phyloP scores from a whole-genome alignment of 2,113 vertebrate genomes.

The Datnioides undecimradiatus region DNA sequence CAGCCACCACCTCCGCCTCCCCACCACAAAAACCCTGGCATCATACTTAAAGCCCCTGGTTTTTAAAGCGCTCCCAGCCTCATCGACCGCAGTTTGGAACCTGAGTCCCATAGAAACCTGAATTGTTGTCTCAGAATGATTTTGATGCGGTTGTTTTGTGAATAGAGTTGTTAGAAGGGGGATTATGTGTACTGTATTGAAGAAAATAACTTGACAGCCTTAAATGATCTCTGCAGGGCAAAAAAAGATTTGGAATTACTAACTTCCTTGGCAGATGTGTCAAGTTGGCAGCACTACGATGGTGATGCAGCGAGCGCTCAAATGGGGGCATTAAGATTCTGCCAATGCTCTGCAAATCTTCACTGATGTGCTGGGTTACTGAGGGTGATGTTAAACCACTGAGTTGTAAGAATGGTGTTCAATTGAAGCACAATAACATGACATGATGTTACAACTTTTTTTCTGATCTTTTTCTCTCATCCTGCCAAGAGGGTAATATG shows the following conservation, averaged over 20 bases:
- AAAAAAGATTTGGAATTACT: constrained; percentile 29
- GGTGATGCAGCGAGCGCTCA: constrained; percentile 26
- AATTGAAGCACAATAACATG: constrained; percentile 38
- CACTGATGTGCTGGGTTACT: constrained; percentile 40
- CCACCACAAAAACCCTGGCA: constrained; percentile 40
- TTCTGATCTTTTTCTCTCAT: constrained; percentile 15
- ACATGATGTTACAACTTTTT: constrained; percentile 28
- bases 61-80: constrained; percentile 50
- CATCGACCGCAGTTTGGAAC: constrained; percentile 58
- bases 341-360: constrained; percentile 41
- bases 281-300: constrained; percentile 43
- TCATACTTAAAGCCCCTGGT: constrained; percentile 38
- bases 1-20: constrained; percentile 39
- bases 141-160: constrained; percentile 23
- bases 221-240: constrained; percentile 17
- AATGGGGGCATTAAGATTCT: constrained; percentile 61
- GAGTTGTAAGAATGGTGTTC: constrained; percentile 30
- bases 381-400: constrained; percentile 48
- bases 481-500: constrained; percentile 21
- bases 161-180: constrained; percentile 44
- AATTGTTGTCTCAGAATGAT: constrained; percentile 25
- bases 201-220: constrained; percentile 44
- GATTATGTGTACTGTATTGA: constrained; percentile 48
- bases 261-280: constrained; percentile 56
- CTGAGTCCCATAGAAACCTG: constrained; percentile 3